Base-by-base conservation (phyloP, 30 jellyfish, hydroid and myxozoan species). In the Hydra vulgaris region DNA sequence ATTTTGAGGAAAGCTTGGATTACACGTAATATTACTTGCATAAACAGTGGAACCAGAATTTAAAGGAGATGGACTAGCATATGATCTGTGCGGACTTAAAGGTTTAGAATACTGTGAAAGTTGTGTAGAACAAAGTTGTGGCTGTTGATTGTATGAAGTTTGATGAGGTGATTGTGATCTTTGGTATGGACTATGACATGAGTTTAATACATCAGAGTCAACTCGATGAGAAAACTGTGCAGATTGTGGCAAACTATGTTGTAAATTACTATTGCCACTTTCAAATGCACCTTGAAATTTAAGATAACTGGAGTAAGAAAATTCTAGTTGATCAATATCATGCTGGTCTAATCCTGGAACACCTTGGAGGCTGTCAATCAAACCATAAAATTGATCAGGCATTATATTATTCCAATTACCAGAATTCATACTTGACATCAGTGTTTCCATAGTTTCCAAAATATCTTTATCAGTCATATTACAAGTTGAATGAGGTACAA, bases 351-450 rank as follows among this genome's bases (percentile, higher is more conserved):
- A 80, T 7, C 97, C 97, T 23, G 85, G 95, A 21, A 90, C 79
- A 72, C 91, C 95, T 82, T 90, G 97, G 21, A 90, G 73, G 18
- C 84, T 85, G 85, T 86, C 97, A 79, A 90, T 75, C 56, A 90
- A 86, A 76, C 95, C 81, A 85, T 90, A 90, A 74, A 90, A 90
- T 87, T 90, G 95, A 77, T 83, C 86, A 12, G 95, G 96, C 71
- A 86, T 79, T 24, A 90, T 88, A 27, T 80, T 56, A 17, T 88
- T 72, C 75, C 95, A 90, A 27, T 90, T 94, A 18, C 97, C 97
- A 52, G 94, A 80, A 25, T 80, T 53, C 85, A 90, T 86, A 55
- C 97, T 90, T 70, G 76, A 83, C 97, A 90, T 90, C 71, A 90
- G 70, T 17, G 96, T 75, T 52, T 90, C 97, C 97, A 90, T 90